Percentiles rank a stretch among this genome's conserved stretches.
Evolutionary conservation across 2,113 vertebrate genomes (phyloP).

Genomic region (Pachycephala philippinensis): DNA sequence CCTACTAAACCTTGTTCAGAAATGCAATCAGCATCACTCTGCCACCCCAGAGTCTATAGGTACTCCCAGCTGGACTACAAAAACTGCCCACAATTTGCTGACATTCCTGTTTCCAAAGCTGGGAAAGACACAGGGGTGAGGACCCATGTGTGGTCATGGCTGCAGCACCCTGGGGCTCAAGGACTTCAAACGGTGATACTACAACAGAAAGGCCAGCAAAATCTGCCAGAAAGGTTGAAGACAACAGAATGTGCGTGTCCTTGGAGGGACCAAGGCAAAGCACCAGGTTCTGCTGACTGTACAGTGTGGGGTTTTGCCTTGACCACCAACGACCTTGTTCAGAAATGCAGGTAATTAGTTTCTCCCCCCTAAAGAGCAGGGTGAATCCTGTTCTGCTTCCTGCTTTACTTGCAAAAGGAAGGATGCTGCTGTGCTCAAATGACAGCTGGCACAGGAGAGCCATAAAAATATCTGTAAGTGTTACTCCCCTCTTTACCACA

Average conservation of each 20-base stretch:
- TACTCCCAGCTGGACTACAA: background rate
- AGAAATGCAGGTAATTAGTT: background rate
- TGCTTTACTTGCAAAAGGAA: background rate
- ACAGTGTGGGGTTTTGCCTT: background rate
- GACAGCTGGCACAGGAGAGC: background rate
- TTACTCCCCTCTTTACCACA: background rate
- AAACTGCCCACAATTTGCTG: background rate
- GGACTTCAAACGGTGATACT: accelerated
- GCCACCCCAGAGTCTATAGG: background rate
- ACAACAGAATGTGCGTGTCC: background rate
- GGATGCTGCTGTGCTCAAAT: background rate
- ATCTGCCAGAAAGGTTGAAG: background rate
- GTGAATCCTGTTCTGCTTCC: background rate
- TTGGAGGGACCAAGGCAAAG: background rate
- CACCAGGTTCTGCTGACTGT: background rate
- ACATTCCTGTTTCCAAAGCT: background rate
- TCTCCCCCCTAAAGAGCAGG: background rate
- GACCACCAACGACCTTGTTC: background rate
- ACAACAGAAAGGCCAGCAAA: background rate
- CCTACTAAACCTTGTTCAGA: background rate
- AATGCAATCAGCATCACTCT: background rate
- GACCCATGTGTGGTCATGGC: accelerated
- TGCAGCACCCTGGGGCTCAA: background rate
- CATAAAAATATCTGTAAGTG: background rate
- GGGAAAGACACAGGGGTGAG: background rate